Percentiles rank a stretch among this genome's conserved stretches.
Evolutionary conservation across 2,113 vertebrate genomes (phyloP).

Genomic region (Turdus rufiventris): DNA sequence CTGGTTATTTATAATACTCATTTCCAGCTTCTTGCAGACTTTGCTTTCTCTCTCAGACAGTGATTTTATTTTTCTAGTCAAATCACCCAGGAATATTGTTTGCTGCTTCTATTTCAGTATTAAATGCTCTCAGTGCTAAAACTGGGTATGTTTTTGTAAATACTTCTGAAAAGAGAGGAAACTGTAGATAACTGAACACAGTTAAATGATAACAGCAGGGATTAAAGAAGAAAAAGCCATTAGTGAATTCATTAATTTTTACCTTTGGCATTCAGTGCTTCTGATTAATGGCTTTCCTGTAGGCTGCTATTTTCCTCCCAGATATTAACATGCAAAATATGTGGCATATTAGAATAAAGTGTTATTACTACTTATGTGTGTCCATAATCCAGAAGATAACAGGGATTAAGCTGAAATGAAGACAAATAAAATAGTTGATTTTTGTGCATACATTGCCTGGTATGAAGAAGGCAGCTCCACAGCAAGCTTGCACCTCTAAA

Average conservation of each 20-base stretch:
- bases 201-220: not conserved
- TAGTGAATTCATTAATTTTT: constrained; percentile 38
- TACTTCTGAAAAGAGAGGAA: constrained; percentile 8
- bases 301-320: constrained; percentile 1
- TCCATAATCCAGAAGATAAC: not conserved
- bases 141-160: constrained; percentile 2
- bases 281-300: constrained; percentile 26
- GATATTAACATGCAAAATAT: constrained; percentile 17
- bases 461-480: not conserved
- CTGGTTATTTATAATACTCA: not conserved
- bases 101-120: not conserved
- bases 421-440: not conserved
- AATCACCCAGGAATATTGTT: not conserved
- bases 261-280: constrained; percentile 19
- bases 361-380: not conserved
- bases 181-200: not conserved
- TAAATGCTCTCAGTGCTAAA: not conserved
- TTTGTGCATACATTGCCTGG: not conserved
- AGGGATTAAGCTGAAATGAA: not conserved
- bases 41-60: not conserved
- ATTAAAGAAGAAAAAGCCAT: constrained; percentile 32
- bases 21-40: not conserved
- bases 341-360: not conserved
- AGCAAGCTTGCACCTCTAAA: not conserved
- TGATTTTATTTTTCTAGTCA: not conserved